These are phyloP conservation scores for Drosophila flavopinicola DNA, from an alignment of 2,888 invertebrate genomes.

Conservation along the genomic window DNA sequence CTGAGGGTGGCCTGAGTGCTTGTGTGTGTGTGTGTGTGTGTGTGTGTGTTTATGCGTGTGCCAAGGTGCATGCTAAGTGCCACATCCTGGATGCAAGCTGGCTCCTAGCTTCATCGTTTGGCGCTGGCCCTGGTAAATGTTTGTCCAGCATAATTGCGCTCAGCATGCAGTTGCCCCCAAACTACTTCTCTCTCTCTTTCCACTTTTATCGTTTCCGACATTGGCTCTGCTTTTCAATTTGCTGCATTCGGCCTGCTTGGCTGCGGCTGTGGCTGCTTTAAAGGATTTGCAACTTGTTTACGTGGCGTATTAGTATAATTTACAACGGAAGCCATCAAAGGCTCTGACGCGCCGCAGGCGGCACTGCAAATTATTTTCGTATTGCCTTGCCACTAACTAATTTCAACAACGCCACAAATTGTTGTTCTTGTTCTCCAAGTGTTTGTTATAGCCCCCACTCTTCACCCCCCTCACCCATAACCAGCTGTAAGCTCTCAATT, in stretches of 20 bases:
- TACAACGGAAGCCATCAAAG: constrained; percentile 73
- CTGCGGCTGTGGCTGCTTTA: constrained; percentile 49
- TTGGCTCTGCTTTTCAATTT: constrained; percentile 59
- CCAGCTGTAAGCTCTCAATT: constrained; percentile 6
- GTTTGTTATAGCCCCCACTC: constrained; percentile 37
- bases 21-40: constrained; percentile 25
- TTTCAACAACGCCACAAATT: constrained; percentile 49
- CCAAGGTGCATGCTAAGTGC: constrained; percentile 79
- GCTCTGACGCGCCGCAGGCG: constrained; percentile 63
- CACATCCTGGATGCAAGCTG: constrained; percentile 29
- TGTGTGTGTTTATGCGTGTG: constrained; percentile 52
- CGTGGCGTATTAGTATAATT: constrained; percentile 75
- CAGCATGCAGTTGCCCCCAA: constrained; percentile 71
- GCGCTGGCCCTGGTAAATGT: constrained; percentile 64
- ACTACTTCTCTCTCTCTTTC: constrained; percentile 1
- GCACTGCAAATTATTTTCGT: constrained; percentile 55
- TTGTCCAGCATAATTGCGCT: constrained; percentile 80
- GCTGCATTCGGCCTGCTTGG: constrained; percentile 33
- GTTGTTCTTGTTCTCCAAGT: constrained; percentile 34
- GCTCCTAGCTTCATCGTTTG: constrained; percentile 28
- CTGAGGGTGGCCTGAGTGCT: constrained; percentile 1
- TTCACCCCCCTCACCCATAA: too few relatives aligned
- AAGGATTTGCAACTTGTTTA: constrained; percentile 75
- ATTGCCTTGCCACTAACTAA: constrained; percentile 54
- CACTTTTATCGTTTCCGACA: constrained; percentile 26